Evolutionary conservation across 2,113 vertebrate genomes (phyloP).

Genomic region (Sylvietta virens): DNA sequence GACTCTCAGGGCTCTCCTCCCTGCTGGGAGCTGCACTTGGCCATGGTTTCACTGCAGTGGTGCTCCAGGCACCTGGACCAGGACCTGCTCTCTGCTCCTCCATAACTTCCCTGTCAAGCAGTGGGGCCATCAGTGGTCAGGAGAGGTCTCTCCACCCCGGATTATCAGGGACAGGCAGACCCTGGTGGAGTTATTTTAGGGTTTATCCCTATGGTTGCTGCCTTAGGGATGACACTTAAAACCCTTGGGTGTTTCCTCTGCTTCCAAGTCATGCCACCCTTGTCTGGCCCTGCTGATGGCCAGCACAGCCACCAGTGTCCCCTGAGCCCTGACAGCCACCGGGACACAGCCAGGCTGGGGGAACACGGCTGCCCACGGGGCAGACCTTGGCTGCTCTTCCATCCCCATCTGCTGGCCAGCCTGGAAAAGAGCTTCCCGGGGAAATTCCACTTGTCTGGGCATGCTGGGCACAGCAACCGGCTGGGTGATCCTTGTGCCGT

Average conservation of each 20-base stretch:
- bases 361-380: accelerated
- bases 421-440: background rate
- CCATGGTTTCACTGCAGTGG: background rate
- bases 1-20: background rate
- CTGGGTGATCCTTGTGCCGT: background rate
- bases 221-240: background rate
- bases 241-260: background rate
- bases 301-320: background rate
- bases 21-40: background rate
- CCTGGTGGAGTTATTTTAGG: background rate
- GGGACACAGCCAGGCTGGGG: background rate
- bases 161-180: background rate
- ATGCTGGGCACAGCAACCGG: accelerated
- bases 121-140: background rate
- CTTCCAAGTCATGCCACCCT: background rate
- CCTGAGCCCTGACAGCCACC: background rate
- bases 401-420: constrained; percentile 55
- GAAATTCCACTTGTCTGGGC: accelerated
- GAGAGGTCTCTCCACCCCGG: background rate
- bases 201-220: background rate
- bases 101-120: background rate
- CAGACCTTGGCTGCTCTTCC: constrained; percentile 41
- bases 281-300: accelerated
- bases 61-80: background rate
- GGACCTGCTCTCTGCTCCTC: background rate